Percentiles rank a stretch among this genome's conserved stretches.
These are phyloP conservation scores for Scylla paramamosain DNA, from an alignment of 1,140 invertebrate species.

Conservation along the genomic window DNA sequence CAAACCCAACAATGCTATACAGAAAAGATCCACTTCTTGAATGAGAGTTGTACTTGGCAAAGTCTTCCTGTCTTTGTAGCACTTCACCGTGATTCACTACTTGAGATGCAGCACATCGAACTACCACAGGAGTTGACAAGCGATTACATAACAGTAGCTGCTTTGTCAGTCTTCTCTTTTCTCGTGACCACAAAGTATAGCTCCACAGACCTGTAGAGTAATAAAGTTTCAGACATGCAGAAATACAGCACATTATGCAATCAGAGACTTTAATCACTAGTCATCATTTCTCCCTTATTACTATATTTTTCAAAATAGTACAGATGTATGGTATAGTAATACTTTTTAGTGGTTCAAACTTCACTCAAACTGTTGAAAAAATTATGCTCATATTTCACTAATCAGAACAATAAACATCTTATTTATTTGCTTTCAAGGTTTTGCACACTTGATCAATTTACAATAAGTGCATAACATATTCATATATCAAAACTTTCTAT, in stretches of 20 bases:
- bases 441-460: no score
- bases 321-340: no score
- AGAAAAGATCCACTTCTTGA: not conserved
- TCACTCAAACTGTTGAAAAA: no score
- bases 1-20: constrained; percentile 55
- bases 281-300: no score
- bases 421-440: no score
- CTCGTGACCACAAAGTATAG: not conserved
- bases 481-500: no score
- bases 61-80: not conserved
- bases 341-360: no score
- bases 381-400: no score
- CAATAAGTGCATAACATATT: no score
- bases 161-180: not conserved
- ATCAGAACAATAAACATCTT: no score
- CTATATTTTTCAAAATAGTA: no score
- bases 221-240: not conserved
- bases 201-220: constrained; percentile 7
- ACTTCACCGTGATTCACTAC: not conserved
- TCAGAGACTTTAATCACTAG: not conserved
- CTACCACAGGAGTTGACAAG: not conserved
- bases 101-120: not conserved
- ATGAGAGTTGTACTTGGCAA: not conserved
- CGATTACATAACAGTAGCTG: not conserved
- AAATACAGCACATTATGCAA: not conserved